A percentile compares a stretch with the other conserved stretches of the same genome.
These are phyloP conservation scores for Vidua chalybeata DNA, from an alignment of 2,113 vertebrate genomes.

Conservation along the genomic window DNA sequence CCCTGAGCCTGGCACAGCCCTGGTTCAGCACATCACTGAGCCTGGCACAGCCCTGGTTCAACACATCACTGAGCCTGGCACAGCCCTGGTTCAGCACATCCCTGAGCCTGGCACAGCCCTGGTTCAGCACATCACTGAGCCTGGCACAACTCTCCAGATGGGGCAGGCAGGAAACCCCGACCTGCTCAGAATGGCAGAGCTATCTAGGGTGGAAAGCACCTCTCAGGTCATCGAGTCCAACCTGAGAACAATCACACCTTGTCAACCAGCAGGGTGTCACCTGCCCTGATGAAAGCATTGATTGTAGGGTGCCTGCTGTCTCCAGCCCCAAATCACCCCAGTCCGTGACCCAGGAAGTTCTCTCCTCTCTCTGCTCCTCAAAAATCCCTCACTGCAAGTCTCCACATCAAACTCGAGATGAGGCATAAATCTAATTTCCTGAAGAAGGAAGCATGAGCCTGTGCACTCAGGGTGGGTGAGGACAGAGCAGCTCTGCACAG, in stretches of 20 bases:
- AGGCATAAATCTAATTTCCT: not conserved
- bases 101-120: no score
- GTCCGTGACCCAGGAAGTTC: not conserved
- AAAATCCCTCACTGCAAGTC: not conserved
- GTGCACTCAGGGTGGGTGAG: not conserved
- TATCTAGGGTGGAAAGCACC: accelerated
- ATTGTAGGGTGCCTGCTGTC: not conserved
- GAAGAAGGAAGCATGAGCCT: not conserved
- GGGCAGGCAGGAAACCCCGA: accelerated
- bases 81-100: no score
- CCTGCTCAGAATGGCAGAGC: not conserved
- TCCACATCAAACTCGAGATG: not conserved
- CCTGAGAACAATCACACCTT: not conserved
- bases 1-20: no score
- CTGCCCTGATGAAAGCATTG: accelerated
- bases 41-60: no score
- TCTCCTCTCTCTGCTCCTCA: not conserved
- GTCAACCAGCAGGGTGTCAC: accelerated
- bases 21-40: no score
- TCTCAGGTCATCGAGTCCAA: not conserved
- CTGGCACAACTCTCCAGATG: not conserved
- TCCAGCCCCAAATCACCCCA: not conserved
- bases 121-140: not conserved
- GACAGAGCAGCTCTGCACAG: not conserved
- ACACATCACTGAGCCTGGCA: not conserved